These are phyloP conservation scores for Crenichthys baileyi DNA, from an alignment of 2,797 vertebrate genomes.

Conservation along the genomic window DNA sequence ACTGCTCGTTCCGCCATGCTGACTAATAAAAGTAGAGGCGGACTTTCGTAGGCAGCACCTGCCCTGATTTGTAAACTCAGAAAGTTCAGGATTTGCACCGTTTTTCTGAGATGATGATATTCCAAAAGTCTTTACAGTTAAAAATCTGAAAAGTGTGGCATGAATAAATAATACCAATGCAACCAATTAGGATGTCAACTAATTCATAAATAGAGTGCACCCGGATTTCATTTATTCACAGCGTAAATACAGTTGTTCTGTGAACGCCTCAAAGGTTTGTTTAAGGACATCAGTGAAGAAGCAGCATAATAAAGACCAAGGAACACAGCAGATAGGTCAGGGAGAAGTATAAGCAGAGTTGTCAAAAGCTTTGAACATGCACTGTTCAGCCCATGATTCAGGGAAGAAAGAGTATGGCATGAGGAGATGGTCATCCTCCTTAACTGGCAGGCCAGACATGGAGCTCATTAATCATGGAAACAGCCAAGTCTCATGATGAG, in stretches of 20 bases:
- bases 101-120: not conserved
- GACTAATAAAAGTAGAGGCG: conserved; percentile 47
- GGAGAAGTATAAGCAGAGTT: no score
- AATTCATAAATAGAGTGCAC: no score
- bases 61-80: not conserved
- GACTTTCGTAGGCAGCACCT: conserved; percentile 21
- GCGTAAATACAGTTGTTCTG: no score
- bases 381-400: not conserved
- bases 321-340: no score
- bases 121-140: not conserved
- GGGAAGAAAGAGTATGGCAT: not conserved
- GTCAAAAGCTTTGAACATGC: no score
- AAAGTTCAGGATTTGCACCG: conserved; percentile 6
- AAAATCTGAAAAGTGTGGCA: not conserved
- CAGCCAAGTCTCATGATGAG: no score
- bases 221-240: no score
- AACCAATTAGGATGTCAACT: not conserved
- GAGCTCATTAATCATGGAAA: no score
- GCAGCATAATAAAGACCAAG: no score
- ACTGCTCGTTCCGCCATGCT: conserved; percentile 42
- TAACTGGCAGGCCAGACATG: no score
- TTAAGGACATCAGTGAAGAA: not conserved
- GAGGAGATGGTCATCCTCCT: not conserved
- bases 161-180: no score
- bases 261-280: no score